Evolutionary conservation across 2,113 vertebrate genomes (phyloP).

Genomic region (Saimiri boliviensis): DNA sequence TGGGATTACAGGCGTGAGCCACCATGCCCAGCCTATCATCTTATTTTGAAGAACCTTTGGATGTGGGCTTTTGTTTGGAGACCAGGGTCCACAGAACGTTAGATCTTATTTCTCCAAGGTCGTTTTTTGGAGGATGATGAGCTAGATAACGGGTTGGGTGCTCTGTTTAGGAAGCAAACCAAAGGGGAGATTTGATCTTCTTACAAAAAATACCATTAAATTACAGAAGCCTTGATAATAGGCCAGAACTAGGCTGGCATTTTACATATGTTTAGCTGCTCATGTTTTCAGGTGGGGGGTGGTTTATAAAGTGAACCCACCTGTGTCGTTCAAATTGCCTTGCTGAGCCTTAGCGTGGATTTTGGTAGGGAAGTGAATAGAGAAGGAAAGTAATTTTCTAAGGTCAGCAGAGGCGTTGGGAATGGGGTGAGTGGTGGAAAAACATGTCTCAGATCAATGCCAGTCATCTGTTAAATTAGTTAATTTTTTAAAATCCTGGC

Average conservation of each 20-base stretch:
- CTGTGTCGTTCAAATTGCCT: neutral
- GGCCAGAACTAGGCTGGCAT: neutral
- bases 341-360: neutral
- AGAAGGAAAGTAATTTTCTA: neutral
- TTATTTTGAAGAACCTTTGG: neutral
- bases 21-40: neutral
- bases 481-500: neutral
- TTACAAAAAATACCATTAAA: neutral
- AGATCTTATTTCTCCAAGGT: neutral
- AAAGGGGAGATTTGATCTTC: neutral
- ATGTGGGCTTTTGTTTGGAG: neutral
- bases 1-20: too few species aligned
- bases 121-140: neutral
- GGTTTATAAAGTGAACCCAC: neutral
- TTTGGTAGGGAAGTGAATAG: neutral
- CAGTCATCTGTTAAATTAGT: constrained; percentile 17
- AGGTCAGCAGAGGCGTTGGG: neutral
- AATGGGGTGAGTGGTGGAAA: neutral
- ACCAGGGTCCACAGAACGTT: neutral
- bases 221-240: neutral
- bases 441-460: neutral
- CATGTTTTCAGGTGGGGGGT: neutral
- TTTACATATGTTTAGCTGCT: neutral
- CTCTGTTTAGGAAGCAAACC: neutral
- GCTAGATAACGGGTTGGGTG: neutral